These are phyloP conservation scores for Tokudaia tokunoshimensis DNA, from an alignment of 2,797 vertebrate genomes.

Conservation along the genomic window DNA sequence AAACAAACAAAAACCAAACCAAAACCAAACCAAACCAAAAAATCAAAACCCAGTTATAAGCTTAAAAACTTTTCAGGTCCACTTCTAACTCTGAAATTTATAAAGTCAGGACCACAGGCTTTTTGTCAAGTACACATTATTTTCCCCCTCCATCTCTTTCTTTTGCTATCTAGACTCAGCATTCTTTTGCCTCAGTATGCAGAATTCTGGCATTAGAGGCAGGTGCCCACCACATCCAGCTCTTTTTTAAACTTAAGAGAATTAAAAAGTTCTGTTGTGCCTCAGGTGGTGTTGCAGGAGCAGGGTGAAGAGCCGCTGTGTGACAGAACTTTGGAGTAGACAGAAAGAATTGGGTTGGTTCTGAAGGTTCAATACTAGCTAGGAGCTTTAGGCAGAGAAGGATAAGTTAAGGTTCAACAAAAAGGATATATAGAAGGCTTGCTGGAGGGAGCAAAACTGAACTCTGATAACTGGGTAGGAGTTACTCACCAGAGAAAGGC, in stretches of 20 bases:
- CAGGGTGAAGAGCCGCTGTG: neutral
- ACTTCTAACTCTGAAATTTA: slow-evolving; percentile 16
- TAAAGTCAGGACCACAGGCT: neutral
- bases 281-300: neutral
- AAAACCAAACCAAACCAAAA: neutral
- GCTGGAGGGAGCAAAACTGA: neutral
- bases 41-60: neutral
- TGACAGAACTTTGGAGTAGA: neutral
- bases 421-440: neutral
- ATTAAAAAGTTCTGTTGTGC: neutral
- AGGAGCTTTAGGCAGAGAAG: neutral
- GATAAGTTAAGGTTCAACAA: neutral
- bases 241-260: neutral
- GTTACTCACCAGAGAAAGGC: neutral
- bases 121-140: neutral
- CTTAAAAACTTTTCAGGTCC: slow-evolving; percentile 12
- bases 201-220: neutral
- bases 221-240: neutral
- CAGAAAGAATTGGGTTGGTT: neutral
- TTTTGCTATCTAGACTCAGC: neutral
- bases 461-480: neutral
- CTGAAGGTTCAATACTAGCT: neutral
- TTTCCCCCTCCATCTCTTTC: neutral
- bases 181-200: neutral
- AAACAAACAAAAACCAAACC: too few species aligned